Evolutionary conservation across 1,140 invertebrate genomes (phyloP).

Genomic region (Megalonaias nervosa): DNA sequence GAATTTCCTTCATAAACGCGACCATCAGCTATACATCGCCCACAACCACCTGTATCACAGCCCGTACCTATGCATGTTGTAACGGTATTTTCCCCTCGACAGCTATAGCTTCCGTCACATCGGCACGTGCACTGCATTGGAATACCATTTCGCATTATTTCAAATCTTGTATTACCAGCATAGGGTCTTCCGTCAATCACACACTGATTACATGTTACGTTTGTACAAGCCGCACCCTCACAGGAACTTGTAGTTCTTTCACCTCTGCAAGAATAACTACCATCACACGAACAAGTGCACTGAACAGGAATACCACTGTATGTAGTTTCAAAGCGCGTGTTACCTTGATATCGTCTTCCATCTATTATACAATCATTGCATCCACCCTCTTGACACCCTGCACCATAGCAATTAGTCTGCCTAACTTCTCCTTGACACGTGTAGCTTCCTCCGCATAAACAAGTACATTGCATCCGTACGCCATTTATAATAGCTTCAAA

Average conservation of each 20-base stretch:
- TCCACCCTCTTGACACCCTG: conserved; percentile 10
- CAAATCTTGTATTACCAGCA: conserved; percentile 1
- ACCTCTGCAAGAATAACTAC: conserved; percentile 8
- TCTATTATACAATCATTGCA: neutral
- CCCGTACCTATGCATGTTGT: conserved; percentile 6
- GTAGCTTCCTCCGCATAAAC: conserved; percentile 29
- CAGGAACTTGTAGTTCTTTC: neutral
- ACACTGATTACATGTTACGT: conserved; percentile 4
- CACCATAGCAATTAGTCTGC: conserved; percentile 14
- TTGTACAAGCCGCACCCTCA: neutral
- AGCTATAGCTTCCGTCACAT: conserved; percentile 1
- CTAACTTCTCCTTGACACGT: conserved; percentile 22
- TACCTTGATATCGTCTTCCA: neutral
- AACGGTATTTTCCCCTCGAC: neutral
- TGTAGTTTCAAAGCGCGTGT: neutral
- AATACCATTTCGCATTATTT: neutral
- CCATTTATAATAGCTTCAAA: conserved; percentile 23
- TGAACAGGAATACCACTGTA: neutral
- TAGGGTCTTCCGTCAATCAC: conserved; percentile 10
- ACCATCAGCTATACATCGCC: conserved; percentile 19
- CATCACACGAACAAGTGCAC: conserved; percentile 17
- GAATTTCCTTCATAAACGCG: conserved; percentile 12
- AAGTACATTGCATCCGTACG: conserved; percentile 14
- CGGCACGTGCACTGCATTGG: conserved; percentile 4
- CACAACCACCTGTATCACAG: conserved; percentile 16